phyloP scores from a whole-genome alignment of 2,797 vertebrate species.

The Eremophila alpestris region DNA sequence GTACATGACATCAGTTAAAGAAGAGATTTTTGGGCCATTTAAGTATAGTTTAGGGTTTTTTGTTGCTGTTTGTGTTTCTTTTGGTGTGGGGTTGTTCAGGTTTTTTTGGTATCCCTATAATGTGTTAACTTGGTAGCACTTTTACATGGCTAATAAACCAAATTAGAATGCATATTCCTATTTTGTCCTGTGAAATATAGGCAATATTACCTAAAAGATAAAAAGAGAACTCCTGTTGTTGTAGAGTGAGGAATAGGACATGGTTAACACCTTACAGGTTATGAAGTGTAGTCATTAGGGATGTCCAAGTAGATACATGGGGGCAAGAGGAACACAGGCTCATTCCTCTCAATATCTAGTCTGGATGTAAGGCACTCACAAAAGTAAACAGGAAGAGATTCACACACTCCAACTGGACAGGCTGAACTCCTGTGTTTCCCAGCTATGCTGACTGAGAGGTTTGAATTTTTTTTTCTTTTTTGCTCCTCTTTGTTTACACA shows the following conservation, averaged over 20 bases:
- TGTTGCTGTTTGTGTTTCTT: neutral
- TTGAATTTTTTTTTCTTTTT: neutral
- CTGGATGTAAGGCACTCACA: neutral
- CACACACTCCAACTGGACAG: neutral
- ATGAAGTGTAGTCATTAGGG: neutral
- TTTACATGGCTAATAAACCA: neutral
- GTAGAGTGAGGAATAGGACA: neutral
- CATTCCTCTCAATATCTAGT: neutral
- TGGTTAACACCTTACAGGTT: neutral
- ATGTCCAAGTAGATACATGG: neutral
- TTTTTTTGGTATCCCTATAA: neutral
- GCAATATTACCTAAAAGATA: neutral
- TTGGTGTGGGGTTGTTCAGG: neutral
- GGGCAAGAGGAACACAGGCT: neutral
- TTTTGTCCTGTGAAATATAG: neutral
- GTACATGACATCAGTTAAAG: neutral
- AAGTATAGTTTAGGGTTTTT: neutral
- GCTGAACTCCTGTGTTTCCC: neutral
- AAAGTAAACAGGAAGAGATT: neutral
- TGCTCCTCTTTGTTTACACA: neutral
- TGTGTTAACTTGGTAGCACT: neutral
- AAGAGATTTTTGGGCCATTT: neutral
- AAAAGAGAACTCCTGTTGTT: neutral
- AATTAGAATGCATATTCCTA: neutral
- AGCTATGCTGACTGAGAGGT: neutral